Conservation (phyloP, 2,113 vertebrate genomes). For the Phrynosoma platyrhinos region DNA sequence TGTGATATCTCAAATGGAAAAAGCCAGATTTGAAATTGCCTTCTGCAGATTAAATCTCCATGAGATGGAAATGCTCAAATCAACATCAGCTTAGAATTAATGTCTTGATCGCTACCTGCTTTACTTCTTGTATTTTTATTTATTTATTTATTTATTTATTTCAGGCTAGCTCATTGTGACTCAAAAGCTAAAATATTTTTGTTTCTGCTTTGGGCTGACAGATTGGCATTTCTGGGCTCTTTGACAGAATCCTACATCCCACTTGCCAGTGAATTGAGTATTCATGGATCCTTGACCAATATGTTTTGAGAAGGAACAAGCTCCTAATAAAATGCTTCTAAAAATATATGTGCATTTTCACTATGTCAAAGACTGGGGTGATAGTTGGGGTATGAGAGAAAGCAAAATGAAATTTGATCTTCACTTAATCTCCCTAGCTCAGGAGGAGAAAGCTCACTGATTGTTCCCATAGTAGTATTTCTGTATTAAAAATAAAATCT, state of each 20-base stretch:
- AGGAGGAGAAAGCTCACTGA: not conserved
- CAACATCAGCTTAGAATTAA: conserved; percentile 67
- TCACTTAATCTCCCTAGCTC: not conserved
- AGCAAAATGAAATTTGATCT: not conserved
- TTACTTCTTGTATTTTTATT: conserved; percentile 60
- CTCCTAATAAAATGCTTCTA: conserved; percentile 19
- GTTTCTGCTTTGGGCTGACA: conserved; percentile 52
- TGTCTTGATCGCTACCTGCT: conserved; percentile 56
- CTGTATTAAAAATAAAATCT: not conserved
- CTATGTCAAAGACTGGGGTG: conserved; percentile 5
- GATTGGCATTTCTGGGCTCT: conserved; percentile 36
- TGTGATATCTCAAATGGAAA: conserved; percentile 52
- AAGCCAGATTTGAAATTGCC: conserved; percentile 50
- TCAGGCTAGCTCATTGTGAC: conserved; percentile 60
- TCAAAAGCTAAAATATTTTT: conserved; percentile 65
- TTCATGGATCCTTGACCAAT: conserved; percentile 9
- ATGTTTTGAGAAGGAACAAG: conserved; percentile 42
- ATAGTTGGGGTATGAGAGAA: not conserved
- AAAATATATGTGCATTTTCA: conserved; percentile 7
- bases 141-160: not conserved
- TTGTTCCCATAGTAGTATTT: not conserved
- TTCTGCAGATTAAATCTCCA: conserved; percentile 59
- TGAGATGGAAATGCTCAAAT: conserved; percentile 67
- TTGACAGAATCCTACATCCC: conserved; percentile 20
- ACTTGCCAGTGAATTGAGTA: conserved; percentile 34